These are phyloP conservation scores for Podarcis lilfordi DNA, from an alignment of 2,797 vertebrate species.

Conservation along the genomic window DNA sequence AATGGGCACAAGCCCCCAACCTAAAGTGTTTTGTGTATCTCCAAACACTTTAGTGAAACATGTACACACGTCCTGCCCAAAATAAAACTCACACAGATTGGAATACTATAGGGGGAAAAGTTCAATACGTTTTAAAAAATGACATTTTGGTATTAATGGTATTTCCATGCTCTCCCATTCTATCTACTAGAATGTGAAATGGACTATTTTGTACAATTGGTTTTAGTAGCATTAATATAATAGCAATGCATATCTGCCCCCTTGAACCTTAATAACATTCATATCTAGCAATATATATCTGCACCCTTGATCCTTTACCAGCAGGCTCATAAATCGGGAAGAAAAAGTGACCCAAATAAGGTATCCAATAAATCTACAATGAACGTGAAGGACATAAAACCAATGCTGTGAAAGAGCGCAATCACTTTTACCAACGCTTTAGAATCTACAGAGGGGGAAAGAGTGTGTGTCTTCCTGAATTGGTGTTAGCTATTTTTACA, in stretches of 20 bases:
- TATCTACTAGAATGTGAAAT: too few species aligned
- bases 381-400: not conserved
- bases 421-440: not conserved
- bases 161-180: too few species aligned
- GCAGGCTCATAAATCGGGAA: not conserved
- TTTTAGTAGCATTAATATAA: too few species aligned
- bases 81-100: too few species aligned
- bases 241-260: not conserved
- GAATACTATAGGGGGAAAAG: too few species aligned
- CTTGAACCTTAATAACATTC: not conserved
- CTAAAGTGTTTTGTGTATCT: too few species aligned
- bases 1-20: too few species aligned
- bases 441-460: not conserved
- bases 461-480: not conserved
- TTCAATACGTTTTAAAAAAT: too few species aligned
- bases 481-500: not conserved
- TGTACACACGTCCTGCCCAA: too few species aligned
- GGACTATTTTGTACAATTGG: too few species aligned
- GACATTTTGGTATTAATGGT: too few species aligned
- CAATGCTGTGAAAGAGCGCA: not conserved
- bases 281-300: not conserved
- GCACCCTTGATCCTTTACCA: not conserved
- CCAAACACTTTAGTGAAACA: too few species aligned
- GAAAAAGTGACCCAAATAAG: not conserved
- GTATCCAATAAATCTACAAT: not conserved